Base-by-base conservation (phyloP, 1,140 invertebrate genomes). In the Calycopis cecrops region DNA sequence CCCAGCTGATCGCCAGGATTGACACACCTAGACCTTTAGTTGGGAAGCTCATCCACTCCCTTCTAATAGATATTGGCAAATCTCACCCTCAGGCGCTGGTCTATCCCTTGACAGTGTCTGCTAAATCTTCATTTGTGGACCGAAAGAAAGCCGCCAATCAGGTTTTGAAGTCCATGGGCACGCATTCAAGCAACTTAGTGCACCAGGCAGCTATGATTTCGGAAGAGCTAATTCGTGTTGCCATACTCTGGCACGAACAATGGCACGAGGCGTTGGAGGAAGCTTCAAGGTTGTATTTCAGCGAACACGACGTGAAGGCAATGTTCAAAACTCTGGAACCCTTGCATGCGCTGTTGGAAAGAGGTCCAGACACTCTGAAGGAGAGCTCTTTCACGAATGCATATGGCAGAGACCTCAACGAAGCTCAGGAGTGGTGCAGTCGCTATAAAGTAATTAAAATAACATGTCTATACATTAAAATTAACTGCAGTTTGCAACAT, bases 181-280 rank as follows among this genome's bases (percentile, higher is more conserved):
- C 99, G 65, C 96, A 99, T 80, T 98, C 95, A 55, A 92, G 92
- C 16, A 94, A 91, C 11, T 86, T 99, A 35, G 98, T 99, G 0
- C 93, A 96, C 66, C 97, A 99, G 81, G 98, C 97, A 0, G 91
- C 97, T 65, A 94, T 94, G 94, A 95, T 96, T 18, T 98, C 96
- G 62, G 98, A 99, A 69, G 99, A 99, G 81, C 88, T 99, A 17
- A 99, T 99, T 50, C 90, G 98, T 54, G 98, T 99, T 0, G 98
- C 98, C 6, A 99, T 99, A 58, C 86, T 99, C 1, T 99, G 99
- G 98, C 98, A 99, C 82, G 99, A 99, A 81, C 92, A 98, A 62
- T 99, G 98, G 98, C 97, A 99, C 79, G 98, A 99, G 84, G 98
- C 97, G 0, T 80, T 99, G 8, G 99, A 99, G 82, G 98, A 99